Conservation (phyloP, 37 sponge, comb jelly and placozoan genomes). For the Geodia barretti region DNA sequence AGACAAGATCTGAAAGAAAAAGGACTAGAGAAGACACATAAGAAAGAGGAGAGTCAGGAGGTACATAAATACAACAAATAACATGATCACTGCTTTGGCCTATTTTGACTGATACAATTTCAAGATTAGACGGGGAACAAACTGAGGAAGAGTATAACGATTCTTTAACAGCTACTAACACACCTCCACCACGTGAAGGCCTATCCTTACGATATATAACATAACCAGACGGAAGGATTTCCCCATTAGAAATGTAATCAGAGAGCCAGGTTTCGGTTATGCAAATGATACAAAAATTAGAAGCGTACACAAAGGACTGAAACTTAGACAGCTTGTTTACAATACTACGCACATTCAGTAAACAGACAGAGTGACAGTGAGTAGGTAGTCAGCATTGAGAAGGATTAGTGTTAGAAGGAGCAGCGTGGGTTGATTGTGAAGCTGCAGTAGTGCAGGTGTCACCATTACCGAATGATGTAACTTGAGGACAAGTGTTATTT, state of each 20-base stretch:
- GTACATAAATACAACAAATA: slow-evolving; percentile 10
- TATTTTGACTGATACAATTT: slow-evolving; percentile 16
- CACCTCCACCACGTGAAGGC: slow-evolving; percentile 46
- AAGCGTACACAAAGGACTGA: slow-evolving; percentile 21
- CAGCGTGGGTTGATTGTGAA: neutral
- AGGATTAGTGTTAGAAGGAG: neutral
- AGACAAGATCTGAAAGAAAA: neutral
- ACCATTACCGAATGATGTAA: neutral
- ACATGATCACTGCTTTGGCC: neutral
- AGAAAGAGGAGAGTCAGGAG: neutral
- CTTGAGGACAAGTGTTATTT: neutral
- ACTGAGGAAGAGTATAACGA: neutral
- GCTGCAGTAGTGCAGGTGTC: no score
- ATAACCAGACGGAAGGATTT: slow-evolving; percentile 22
- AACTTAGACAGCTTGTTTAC: slow-evolving; percentile 25
- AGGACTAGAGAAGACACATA: neutral
- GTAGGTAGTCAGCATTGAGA: neutral
- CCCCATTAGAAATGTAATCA: slow-evolving; percentile 6
- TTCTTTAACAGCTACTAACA: slow-evolving; percentile 24
- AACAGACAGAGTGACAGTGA: neutral
- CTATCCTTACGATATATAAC: slow-evolving; percentile 40
- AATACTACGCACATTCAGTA: slow-evolving; percentile 20
- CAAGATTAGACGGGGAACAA: slow-evolving; percentile 9
- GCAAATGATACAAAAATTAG: neutral
- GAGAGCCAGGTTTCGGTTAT: slow-evolving; percentile 45